Percentiles rank a stretch among this genome's conserved stretches.
Conservation (phyloP, 2,797 vertebrate species). For the Acanthurus tractus region DNA sequence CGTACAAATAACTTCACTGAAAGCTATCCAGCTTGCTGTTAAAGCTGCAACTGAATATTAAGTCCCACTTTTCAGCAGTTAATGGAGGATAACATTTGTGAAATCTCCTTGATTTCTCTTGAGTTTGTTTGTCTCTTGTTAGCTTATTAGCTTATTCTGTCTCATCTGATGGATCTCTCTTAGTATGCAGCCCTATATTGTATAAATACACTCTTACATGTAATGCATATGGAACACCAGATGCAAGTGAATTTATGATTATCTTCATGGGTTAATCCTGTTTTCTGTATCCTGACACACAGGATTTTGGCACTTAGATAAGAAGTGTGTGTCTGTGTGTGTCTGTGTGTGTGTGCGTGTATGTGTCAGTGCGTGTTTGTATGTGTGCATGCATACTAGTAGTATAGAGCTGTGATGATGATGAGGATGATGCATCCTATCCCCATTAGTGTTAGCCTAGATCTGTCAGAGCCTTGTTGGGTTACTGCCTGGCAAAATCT, state of each 20-base stretch:
- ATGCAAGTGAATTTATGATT: slow-evolving; percentile 60
- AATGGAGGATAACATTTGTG: slow-evolving; percentile 2
- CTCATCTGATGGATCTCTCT: slow-evolving; percentile 22
- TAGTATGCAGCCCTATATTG: slow-evolving; percentile 42
- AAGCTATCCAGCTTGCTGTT: slow-evolving; percentile 18
- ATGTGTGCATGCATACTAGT: slow-evolving; percentile 8
- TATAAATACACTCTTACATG: slow-evolving; percentile 14
- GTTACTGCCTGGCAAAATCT: slow-evolving; percentile 73
- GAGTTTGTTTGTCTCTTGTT: slow-evolving; percentile 8
- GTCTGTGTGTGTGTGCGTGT: slow-evolving; percentile 15
- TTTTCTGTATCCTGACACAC: slow-evolving; percentile 43
- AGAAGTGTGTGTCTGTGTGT: slow-evolving; percentile 30
- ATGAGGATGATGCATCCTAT: slow-evolving; percentile 77
- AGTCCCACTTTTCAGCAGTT: slow-evolving; percentile 16
- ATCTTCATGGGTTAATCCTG: slow-evolving; percentile 55
- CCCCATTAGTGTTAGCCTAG: slow-evolving; percentile 87
- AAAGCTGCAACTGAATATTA: slow-evolving; percentile 18
- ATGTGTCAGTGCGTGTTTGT: slow-evolving; percentile 23
- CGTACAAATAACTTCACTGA: slow-evolving; percentile 20
- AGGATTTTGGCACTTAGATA: slow-evolving; percentile 33
- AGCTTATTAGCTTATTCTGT: slow-evolving; percentile 31
- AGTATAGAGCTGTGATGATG: slow-evolving; percentile 64
- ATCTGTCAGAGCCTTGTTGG: slow-evolving; percentile 84
- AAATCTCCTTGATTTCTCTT: slow-evolving; percentile 3
- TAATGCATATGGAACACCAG: slow-evolving; percentile 43